Percentiles rank a stretch among this genome's conserved stretches.
Conservation (phyloP, 1,140 invertebrate genomes). For the Brachionus angularis region DNA sequence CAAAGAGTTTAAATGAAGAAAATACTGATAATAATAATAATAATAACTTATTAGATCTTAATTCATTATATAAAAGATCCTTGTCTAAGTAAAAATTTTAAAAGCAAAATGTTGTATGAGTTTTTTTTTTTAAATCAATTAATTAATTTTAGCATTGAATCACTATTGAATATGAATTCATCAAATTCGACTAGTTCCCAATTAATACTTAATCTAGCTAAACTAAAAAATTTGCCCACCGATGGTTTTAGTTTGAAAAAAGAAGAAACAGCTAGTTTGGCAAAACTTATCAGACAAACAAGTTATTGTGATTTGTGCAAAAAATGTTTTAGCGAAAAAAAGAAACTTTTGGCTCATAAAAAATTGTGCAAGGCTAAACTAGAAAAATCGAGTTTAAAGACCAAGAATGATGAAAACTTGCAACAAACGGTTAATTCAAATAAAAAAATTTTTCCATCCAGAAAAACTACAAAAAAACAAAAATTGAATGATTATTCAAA, state of each 20-base stretch:
- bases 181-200: slow-evolving; percentile 3
- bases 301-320: slow-evolving; percentile 37
- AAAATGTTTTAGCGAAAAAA: slow-evolving; percentile 39
- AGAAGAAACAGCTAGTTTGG: neutral
- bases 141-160: slow-evolving; percentile 9
- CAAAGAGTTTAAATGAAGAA: no score
- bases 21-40: neutral
- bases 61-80: slow-evolving; percentile 24
- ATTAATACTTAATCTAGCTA: slow-evolving; percentile 1
- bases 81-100: slow-evolving; percentile 33
- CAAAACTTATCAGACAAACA: slow-evolving; percentile 14
- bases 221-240: neutral
- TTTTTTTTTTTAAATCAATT: no score
- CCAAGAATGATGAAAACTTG: neutral
- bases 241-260: neutral
- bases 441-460: neutral
- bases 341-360: slow-evolving; percentile 17
- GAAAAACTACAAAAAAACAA: slow-evolving; percentile 2
- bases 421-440: neutral
- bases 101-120: neutral
- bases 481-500: neutral
- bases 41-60: slow-evolving; percentile 19
- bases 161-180: slow-evolving; percentile 12
- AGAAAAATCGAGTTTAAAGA: neutral
- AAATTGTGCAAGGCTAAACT: slow-evolving; percentile 4